These are phyloP conservation scores for Pipistrellus pipistrellus DNA, from an alignment of 2,797 vertebrate species.

Conservation along the genomic window DNA sequence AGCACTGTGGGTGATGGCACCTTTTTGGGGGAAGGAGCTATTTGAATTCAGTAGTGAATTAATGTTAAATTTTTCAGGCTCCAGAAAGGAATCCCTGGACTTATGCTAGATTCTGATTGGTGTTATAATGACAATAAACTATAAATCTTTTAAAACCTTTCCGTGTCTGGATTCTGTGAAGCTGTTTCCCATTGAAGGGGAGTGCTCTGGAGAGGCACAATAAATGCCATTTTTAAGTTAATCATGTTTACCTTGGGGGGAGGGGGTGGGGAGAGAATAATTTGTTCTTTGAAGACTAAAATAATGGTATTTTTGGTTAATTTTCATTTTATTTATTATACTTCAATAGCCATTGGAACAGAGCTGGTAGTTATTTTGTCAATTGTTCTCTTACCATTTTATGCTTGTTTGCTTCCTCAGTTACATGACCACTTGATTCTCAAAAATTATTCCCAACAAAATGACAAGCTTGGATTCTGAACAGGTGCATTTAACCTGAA, in stretches of 20 bases:
- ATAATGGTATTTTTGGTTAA: conserved; percentile 81
- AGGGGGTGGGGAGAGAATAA: conserved; percentile 19
- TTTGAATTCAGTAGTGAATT: conserved; percentile 35
- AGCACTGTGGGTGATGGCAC: neutral
- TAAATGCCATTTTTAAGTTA: conserved; percentile 82
- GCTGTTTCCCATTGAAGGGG: conserved; percentile 85
- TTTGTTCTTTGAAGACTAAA: conserved; percentile 79
- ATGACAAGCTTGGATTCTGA: conserved; percentile 48
- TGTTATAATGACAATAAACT: conserved; percentile 73
- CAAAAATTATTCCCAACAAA: conserved; percentile 39
- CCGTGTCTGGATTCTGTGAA: conserved; percentile 75
- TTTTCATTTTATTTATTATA: conserved; percentile 47
- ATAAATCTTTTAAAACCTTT: conserved; percentile 64
- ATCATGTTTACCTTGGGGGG: conserved; percentile 80
- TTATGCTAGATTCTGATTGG: conserved; percentile 67
- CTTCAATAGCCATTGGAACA: neutral
- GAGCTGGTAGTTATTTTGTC: conserved; percentile 35
- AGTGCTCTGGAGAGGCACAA: conserved; percentile 68
- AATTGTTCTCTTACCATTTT: conserved; percentile 32
- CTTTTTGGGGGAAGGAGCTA: neutral
- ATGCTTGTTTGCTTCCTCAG: conserved; percentile 14
- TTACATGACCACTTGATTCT: neutral
- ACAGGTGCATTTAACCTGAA: conserved; percentile 15
- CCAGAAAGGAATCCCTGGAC: conserved; percentile 88
- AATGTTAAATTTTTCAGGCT: neutral